Conservation (phyloP, 2,797 vertebrate species). For the Leuciscus waleckii region DNA sequence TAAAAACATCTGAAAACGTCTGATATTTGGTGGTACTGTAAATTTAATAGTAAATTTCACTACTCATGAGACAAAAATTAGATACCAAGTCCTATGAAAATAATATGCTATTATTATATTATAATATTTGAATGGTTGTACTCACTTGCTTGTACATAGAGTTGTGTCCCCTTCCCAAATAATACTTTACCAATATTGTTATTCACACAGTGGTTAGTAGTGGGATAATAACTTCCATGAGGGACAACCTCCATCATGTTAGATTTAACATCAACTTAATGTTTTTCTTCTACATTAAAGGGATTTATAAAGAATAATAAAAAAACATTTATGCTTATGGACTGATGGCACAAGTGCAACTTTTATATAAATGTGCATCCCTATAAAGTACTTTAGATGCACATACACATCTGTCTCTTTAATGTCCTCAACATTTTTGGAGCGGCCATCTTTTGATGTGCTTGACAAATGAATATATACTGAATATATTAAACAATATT, state of each 20-base stretch:
- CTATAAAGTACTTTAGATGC: background rate
- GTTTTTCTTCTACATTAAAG: background rate
- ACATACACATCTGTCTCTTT: background rate
- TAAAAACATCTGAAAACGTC: background rate
- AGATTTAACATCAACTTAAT: background rate
- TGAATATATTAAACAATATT: background rate
- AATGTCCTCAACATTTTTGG: background rate
- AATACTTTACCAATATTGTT: background rate
- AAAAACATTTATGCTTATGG: too few relatives aligned
- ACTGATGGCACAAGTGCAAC: background rate
- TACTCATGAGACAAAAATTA: background rate
- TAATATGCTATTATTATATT: background rate
- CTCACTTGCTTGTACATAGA: slow-evolving; percentile 40
- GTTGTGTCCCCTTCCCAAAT: slow-evolving; percentile 47
- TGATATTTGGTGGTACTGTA: background rate
- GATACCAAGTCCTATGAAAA: background rate
- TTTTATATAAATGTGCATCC: background rate
- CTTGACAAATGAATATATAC: background rate
- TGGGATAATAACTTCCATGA: slow-evolving; percentile 21
- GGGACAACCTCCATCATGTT: background rate
- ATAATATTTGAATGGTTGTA: slow-evolving; percentile 10
- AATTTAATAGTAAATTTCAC: too few relatives aligned
- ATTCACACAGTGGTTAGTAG: slow-evolving; percentile 46
- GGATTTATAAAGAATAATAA: background rate
- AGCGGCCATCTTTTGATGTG: background rate